phyloP scores from a whole-genome alignment of 2,888 invertebrate genomes.

The Chymomyza fuscimana region DNA sequence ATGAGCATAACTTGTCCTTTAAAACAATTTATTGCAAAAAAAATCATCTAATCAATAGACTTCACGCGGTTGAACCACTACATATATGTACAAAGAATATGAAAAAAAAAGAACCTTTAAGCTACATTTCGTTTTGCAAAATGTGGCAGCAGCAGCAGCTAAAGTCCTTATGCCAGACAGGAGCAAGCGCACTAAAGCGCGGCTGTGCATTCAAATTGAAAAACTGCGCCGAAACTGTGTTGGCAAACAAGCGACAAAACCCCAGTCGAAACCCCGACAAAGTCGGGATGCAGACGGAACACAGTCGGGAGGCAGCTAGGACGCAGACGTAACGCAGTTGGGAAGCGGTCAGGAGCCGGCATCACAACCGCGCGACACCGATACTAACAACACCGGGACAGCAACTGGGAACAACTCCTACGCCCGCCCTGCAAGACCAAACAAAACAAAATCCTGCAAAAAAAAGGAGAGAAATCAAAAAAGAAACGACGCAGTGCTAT shows the following conservation, averaged over 20 bases:
- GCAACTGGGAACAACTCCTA: neutral
- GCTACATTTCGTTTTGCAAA: neutral
- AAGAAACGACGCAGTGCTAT: slow-evolving; percentile 13
- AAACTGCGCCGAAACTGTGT: neutral
- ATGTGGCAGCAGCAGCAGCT: neutral
- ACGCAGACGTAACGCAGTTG: neutral
- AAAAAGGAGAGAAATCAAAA: slow-evolving; percentile 14
- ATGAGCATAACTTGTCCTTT: too few species aligned
- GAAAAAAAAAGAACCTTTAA: neutral
- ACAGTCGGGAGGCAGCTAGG: neutral
- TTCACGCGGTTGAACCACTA: too few species aligned
- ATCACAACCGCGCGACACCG: neutral
- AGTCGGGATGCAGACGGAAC: neutral
- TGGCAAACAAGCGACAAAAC: neutral
- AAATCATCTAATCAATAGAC: neutral
- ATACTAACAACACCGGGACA: neutral
- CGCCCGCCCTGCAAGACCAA: slow-evolving; percentile 1
- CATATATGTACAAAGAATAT: neutral
- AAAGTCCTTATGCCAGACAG: neutral
- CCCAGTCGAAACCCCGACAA: too few species aligned
- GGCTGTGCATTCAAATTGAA: neutral
- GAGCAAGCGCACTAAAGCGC: neutral
- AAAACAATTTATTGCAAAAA: too few species aligned
- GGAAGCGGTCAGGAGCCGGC: too few species aligned
- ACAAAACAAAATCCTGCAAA: slow-evolving; percentile 12